These are phyloP conservation scores for Protosalanx chinensis DNA, from an alignment of 2,797 vertebrate species.

Conservation along the genomic window DNA sequence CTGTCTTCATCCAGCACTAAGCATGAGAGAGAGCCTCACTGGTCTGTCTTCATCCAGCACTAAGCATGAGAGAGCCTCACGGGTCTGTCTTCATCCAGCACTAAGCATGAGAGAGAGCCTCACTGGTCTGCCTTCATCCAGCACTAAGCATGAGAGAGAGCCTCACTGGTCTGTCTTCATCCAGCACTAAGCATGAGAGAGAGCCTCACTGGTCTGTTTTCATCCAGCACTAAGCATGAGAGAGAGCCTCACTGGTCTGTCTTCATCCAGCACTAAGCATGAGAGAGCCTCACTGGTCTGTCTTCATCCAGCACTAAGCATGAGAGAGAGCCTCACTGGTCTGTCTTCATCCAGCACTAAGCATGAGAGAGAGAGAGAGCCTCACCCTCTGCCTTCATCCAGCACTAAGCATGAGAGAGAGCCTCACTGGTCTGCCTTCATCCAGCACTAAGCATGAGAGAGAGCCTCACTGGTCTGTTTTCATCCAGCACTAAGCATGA, in stretches of 20 bases:
- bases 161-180: not conserved
- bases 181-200: slow-evolving; percentile 46
- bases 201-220: slow-evolving; percentile 11
- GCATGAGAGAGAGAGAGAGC: slow-evolving; percentile 48
- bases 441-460: slow-evolving; percentile 46
- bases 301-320: slow-evolving; percentile 35
- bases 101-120: slow-evolving; percentile 46
- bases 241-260: slow-evolving; percentile 24
- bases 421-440: not conserved
- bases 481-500: slow-evolving; percentile 36
- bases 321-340: slow-evolving; percentile 34
- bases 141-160: slow-evolving; percentile 48
- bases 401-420: slow-evolving; percentile 48
- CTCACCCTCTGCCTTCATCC: not conserved
- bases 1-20: slow-evolving; percentile 30
- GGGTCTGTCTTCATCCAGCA: slow-evolving; percentile 10
- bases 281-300: slow-evolving; percentile 18
- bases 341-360: slow-evolving; percentile 30
- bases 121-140: not conserved
- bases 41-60: slow-evolving; percentile 15
- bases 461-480: slow-evolving; percentile 7
- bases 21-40: slow-evolving; percentile 38
- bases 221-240: slow-evolving; percentile 39
- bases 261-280: slow-evolving; percentile 36
- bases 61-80: slow-evolving; percentile 37